Conservation (phyloP, 2,888 invertebrate species). For the Drosophila limbata region DNA sequence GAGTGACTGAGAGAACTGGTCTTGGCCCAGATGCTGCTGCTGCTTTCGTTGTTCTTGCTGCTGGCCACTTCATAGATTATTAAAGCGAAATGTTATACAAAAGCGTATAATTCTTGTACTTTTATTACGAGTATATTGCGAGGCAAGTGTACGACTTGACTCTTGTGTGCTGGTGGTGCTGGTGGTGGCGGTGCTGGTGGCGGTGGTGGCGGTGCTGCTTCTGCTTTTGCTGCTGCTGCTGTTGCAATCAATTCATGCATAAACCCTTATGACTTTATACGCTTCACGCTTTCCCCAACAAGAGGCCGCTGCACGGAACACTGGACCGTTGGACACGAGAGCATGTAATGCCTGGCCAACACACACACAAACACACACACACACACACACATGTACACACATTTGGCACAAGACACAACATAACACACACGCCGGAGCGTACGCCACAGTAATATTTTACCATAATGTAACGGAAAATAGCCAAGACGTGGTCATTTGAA, state of each 20-base stretch:
- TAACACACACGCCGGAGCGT: slow-evolving; percentile 49
- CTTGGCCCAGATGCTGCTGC: slow-evolving; percentile 35
- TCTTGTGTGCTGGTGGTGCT: neutral
- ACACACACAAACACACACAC: slow-evolving; percentile 29
- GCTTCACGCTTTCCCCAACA: slow-evolving; percentile 80
- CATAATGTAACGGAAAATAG: slow-evolving; percentile 82
- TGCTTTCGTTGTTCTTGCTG: slow-evolving; percentile 14
- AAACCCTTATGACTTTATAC: slow-evolving; percentile 81
- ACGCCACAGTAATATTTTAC: slow-evolving; percentile 76
- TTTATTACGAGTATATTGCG: slow-evolving; percentile 66
- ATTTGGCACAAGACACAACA: slow-evolving; percentile 15
- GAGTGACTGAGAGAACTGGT: slow-evolving; percentile 19
- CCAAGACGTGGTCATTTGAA: slow-evolving; percentile 81
- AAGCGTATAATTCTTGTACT: slow-evolving; percentile 69
- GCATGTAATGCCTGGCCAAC: slow-evolving; percentile 47
- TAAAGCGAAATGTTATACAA: slow-evolving; percentile 79
- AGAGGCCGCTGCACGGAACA: slow-evolving; percentile 59
- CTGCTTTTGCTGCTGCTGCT: slow-evolving; percentile 25
- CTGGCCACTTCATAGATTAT: slow-evolving; percentile 80
- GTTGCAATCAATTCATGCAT: slow-evolving; percentile 81
- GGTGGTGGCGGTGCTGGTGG: neutral
- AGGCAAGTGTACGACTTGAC: slow-evolving; percentile 44
- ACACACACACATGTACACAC: slow-evolving; percentile 13
- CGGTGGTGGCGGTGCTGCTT: slow-evolving; percentile 8
- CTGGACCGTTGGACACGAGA: slow-evolving; percentile 60